Conservation (phyloP, 2,888 invertebrate genomes). For the Parnassius orleans region DNA sequence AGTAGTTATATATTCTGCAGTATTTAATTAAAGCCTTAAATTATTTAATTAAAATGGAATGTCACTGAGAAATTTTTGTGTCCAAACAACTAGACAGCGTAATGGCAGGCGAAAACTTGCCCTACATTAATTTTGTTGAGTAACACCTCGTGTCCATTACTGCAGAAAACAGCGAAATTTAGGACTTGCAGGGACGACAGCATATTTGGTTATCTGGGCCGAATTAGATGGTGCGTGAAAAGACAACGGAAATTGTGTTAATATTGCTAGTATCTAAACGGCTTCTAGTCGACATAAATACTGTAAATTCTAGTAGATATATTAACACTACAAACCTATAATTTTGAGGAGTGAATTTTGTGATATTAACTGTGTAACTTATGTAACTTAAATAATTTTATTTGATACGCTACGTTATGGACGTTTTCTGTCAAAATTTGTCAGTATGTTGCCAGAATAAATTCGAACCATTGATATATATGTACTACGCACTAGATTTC, state of each 20-base stretch:
- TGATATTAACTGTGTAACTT: too few relatives aligned
- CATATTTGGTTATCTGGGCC: constrained; percentile 16
- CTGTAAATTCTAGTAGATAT: background rate
- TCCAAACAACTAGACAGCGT: constrained; percentile 9
- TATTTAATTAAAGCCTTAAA: constrained; percentile 11
- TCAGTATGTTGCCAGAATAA: too few relatives aligned
- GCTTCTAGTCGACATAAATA: too few relatives aligned
- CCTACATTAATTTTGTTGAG: constrained; percentile 21
- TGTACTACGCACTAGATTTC: too few relatives aligned
- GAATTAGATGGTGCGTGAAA: constrained; percentile 1
- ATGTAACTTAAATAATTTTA: too few relatives aligned
- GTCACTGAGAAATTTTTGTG: constrained; percentile 16
- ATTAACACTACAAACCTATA: too few relatives aligned
- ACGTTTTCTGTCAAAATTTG: too few relatives aligned
- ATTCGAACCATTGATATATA: too few relatives aligned
- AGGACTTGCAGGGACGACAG: constrained; percentile 6
- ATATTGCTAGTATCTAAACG: background rate
- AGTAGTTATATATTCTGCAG: background rate
- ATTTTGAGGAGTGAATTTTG: too few relatives aligned
- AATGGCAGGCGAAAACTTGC: constrained; percentile 17
- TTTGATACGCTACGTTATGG: too few relatives aligned
- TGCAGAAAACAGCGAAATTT: constrained; percentile 13
- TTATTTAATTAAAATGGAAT: constrained; percentile 10
- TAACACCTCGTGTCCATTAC: constrained; percentile 17
- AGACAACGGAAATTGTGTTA: background rate